A percentile compares a stretch with the other conserved stretches of the same genome.
phyloP scores from a whole-genome alignment of 2,888 invertebrate genomes.

The Andrena bucephala region DNA sequence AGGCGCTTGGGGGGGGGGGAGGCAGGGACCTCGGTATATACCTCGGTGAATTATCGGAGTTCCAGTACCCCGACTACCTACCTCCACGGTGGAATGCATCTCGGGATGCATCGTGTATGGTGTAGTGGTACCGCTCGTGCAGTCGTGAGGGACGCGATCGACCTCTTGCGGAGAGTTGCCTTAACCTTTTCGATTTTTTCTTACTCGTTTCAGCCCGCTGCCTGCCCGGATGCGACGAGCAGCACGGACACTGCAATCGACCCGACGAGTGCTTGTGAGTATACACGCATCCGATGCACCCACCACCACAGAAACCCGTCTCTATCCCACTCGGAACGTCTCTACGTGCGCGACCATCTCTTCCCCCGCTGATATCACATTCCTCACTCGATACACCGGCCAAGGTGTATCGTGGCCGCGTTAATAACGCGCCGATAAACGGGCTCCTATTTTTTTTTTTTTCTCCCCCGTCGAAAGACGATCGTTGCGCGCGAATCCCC shows the following conservation, averaged over 20 bases:
- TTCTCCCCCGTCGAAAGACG: slow-evolving; percentile 17
- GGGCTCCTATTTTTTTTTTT: neutral
- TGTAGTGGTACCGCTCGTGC: slow-evolving; percentile 62
- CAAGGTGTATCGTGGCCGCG: slow-evolving; percentile 42
- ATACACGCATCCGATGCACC: slow-evolving; percentile 73
- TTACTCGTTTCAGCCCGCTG: slow-evolving; percentile 94
- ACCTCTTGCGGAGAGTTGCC: slow-evolving; percentile 82
- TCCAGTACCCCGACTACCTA: slow-evolving; percentile 56
- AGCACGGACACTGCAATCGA: slow-evolving; percentile 95
- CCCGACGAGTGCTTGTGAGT: slow-evolving; percentile 99
- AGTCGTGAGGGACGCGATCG: slow-evolving; percentile 82
- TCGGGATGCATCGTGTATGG: slow-evolving; percentile 59
- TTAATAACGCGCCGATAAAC: slow-evolving; percentile 36
- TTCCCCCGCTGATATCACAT: slow-evolving; percentile 58
- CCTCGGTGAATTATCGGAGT: slow-evolving; percentile 59
- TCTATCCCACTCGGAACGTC: slow-evolving; percentile 13
- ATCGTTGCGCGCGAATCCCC: slow-evolving; percentile 3
- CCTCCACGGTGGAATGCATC: slow-evolving; percentile 52
- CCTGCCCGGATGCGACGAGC: slow-evolving; percentile 95
- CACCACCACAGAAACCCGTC: slow-evolving; percentile 15
- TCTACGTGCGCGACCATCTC: slow-evolving; percentile 43
- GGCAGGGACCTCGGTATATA: slow-evolving; percentile 6
- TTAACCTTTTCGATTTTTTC: slow-evolving; percentile 83
- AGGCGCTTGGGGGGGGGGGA: neutral
- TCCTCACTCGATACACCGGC: slow-evolving; percentile 52